Base-by-base conservation (phyloP, 2,888 invertebrate species). In the Linnaemya tessellans region DNA sequence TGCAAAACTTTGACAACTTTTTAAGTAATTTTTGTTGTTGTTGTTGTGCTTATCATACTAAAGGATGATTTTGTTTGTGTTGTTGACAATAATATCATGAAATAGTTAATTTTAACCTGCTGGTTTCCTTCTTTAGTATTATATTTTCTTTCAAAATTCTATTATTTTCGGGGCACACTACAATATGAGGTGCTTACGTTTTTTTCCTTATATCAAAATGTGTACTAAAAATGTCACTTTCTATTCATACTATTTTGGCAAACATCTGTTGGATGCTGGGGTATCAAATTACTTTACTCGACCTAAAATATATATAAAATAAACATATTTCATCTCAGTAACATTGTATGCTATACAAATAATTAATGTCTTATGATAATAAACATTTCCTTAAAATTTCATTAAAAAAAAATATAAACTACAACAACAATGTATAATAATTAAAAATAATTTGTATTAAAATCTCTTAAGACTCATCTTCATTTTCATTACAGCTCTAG, bases 1-100 rank as follows among this genome's bases (percentile, higher is more conserved):
- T 38, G 22, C 1, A 10, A 0, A 64, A 75, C 20, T 84, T 71
- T 80, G 75, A 41, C 18, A 68, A 60, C 11, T 78, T 78, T 60
- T 41, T 60, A 64, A 75, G 68, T 51, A 68, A 20, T n/a, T 15
- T 67, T 11, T 30, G 25, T 58, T 56, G 30, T 58, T 56, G n/a
- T n/a, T 25, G 13, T 56, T 38, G 43, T 30, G n/a, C 49, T 7
- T 67, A 65, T 75, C 9, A 13, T 87, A 88, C 84, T 87, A 7
- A 67, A n/a, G 73, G 43, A 70, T 56, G 56, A 13, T 56, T 51
- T 22, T 70, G 43, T 43, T 87, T 78, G 84, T 79, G 73, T 73
- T 80, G 81, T 80, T 77, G 83, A 73, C 68, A 41, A 65, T 68
- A 85, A 60, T 84, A 80, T 75, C 67, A 65, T 64, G 41, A 79